phyloP scores from a whole-genome alignment of 1,140 invertebrate genomes.

The Rhopalosiphum padi region DNA sequence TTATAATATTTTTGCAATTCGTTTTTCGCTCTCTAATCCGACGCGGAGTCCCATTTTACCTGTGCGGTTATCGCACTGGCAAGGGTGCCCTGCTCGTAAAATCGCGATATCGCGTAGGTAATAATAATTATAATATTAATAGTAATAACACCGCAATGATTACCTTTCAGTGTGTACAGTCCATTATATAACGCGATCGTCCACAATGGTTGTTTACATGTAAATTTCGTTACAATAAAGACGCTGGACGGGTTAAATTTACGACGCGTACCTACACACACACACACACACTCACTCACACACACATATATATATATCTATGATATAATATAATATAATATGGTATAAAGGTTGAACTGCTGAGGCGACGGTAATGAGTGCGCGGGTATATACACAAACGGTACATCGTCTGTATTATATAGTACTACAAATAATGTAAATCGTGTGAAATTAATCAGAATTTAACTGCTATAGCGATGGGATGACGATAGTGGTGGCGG shows the following conservation, averaged over 20 bases:
- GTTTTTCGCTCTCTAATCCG: not conserved
- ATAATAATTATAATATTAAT: not conserved
- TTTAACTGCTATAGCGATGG: not conserved
- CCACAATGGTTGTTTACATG: not conserved
- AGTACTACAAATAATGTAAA: not conserved
- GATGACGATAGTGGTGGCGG: not conserved
- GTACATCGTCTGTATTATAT: not conserved
- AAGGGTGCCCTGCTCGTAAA: not conserved
- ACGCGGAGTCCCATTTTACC: not conserved
- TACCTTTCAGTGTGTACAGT: not conserved
- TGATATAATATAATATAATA: not conserved
- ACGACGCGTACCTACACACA: not conserved
- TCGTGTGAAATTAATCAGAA: constrained; percentile 21
- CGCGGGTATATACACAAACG: not conserved
- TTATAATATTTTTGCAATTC: not conserved
- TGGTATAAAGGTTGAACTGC: not conserved
- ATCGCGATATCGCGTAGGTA: not conserved
- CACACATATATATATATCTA: not conserved
- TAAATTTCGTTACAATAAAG: constrained; percentile 13
- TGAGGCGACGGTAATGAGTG: not conserved
- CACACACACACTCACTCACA: no score
- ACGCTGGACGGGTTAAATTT: not conserved
- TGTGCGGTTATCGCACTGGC: not conserved
- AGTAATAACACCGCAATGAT: not conserved
- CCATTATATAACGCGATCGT: not conserved